Evolutionary conservation across 2,113 vertebrate genomes (phyloP).

Genomic region (Oenanthe melanoleuca): DNA sequence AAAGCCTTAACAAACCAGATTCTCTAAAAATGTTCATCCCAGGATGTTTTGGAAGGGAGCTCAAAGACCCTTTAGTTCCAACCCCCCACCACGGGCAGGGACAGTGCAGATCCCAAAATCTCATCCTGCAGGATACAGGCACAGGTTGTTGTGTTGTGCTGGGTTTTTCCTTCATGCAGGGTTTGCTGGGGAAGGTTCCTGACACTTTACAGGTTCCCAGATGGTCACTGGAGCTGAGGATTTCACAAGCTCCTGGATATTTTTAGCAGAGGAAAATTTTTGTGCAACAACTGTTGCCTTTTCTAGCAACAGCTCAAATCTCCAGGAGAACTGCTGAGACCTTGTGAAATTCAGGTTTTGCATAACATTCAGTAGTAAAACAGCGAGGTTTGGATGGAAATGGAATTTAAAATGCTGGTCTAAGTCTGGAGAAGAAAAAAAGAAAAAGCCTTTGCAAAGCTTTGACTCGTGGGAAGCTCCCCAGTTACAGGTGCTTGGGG

Average conservation of each 20-base stretch:
- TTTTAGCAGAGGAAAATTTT: slow-evolving; percentile 18
- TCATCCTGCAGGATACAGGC: neutral
- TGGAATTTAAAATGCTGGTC: neutral
- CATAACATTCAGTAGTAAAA: slow-evolving; percentile 31
- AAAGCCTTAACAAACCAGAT: neutral
- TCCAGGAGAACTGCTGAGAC: neutral
- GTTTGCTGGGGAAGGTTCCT: neutral
- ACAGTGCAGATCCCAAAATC: neutral
- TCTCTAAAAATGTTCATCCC: neutral
- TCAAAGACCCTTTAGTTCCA: neutral
- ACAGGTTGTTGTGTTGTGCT: neutral
- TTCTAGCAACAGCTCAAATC: neutral
- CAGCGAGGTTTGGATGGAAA: neutral
- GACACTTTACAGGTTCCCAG: neutral
- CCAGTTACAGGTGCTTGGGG: neutral
- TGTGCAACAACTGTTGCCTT: slow-evolving; percentile 24
- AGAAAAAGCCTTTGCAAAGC: neutral
- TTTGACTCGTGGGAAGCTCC: neutral
- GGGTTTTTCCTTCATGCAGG: neutral
- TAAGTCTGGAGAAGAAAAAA: neutral
- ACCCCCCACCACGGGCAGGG: fast-evolving
- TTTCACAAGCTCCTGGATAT: neutral
- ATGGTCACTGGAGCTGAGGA: slow-evolving; percentile 24
- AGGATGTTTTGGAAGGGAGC: neutral
- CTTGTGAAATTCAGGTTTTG: slow-evolving; percentile 38